Conservation (phyloP, 1,140 invertebrate species). For the Calephelis virginiensis region DNA sequence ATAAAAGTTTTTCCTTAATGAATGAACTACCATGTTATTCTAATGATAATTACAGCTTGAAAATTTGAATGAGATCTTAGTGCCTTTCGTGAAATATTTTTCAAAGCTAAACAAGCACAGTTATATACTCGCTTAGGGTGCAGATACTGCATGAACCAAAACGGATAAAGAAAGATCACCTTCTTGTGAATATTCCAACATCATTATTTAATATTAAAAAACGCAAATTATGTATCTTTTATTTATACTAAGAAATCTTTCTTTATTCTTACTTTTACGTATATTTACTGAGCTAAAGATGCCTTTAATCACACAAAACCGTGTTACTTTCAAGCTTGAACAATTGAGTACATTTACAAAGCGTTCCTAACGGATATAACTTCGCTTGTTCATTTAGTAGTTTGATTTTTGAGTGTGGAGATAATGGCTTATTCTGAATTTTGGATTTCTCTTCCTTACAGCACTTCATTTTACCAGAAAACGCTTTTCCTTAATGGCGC, state of each 20-base stretch:
- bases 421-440: conserved; percentile 64
- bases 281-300: conserved; percentile 1
- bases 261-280: neutral
- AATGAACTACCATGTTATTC: no score
- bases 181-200: neutral
- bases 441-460: conserved; percentile 46
- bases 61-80: neutral
- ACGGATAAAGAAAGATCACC: neutral
- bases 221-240: no score
- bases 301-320: neutral
- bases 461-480: conserved; percentile 25
- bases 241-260: neutral
- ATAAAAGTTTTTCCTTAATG: no score
- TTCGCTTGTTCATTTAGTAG: conserved; percentile 69
- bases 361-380: conserved; percentile 60
- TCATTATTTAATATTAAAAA: no score
- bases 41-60: neutral
- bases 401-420: conserved; percentile 62
- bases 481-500: conserved; percentile 16
- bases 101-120: conserved; percentile 1
- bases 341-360: conserved; percentile 50
- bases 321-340: conserved; percentile 1
- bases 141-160: neutral
- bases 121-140: conserved; percentile 4
- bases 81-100: neutral